Evolutionary conservation across 2,888 invertebrate species (phyloP), one percentile per base, ranked within the genome.

Genomic region (Pollenia griseotomentosa): DNA sequence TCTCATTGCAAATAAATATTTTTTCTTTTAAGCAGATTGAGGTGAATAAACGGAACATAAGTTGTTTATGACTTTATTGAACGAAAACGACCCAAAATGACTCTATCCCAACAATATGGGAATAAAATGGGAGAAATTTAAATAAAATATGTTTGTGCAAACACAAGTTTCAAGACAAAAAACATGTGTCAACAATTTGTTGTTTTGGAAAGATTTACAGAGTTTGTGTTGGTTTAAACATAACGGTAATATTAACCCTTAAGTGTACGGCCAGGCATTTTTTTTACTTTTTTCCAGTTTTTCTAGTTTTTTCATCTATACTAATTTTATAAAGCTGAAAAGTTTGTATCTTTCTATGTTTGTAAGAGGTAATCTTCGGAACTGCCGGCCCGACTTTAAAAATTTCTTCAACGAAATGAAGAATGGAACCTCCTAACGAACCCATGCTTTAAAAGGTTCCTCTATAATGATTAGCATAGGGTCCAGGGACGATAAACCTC

Each of bases 1-100:
- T 51, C 9, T 68, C 57, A 48, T 59, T 46, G 16, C 57, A 46
- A 55, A 75, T 68, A 46, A 68, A 75, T 66, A 68, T 65, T 74
- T 42, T 59, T 66, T 33, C 6, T 55, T 11, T 68, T 44, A 44
- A 57, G 53, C 42, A 68, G 40, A 51, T 44, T 42, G 5, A 81
- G 23, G 59, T n/a, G 16, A 6, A 74, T n/a, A 57, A 40, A 46
- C 53, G 42, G 23, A 33, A 44, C 11, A 19, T 1, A 51, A 48
- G 10, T 55, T 46, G 68, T 78, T 66, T 78, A 66, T 78, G 46
- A 33, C 46, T 66, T 66, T 55, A 12, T 55, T 66, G 14, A 23
- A 19, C 11, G 44, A 14, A 65, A 7, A 44, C 2, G 63, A 19
- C 12, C 14, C 2, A 23, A 53, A 8, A 33, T 44, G 42, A 23